Percentiles rank a stretch among this genome's conserved stretches.
These are phyloP conservation scores for Autographa pulchrina DNA, from an alignment of 2,888 invertebrate species.

Conservation along the genomic window DNA sequence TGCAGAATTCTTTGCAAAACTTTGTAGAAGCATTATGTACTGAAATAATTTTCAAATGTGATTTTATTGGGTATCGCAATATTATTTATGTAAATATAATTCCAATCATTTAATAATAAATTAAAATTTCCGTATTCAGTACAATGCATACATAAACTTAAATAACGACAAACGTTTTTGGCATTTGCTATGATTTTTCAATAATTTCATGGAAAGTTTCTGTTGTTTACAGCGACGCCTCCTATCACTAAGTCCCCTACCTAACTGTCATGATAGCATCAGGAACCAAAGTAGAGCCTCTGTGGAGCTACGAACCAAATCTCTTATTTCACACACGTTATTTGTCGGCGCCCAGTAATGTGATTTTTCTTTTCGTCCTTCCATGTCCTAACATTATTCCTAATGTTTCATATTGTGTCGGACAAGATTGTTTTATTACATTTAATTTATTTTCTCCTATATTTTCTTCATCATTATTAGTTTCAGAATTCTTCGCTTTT, in stretches of 20 bases:
- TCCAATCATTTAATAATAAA: no score
- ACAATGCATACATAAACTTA: no score
- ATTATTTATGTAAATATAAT: no score
- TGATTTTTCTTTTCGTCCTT: conserved; percentile 15
- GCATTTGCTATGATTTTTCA: no score
- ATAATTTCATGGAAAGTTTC: no score
- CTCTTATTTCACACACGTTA: conserved; percentile 48
- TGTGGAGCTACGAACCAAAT: conserved; percentile 22
- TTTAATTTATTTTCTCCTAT: not conserved
- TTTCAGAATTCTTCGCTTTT: not conserved
- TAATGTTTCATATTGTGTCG: conserved; percentile 7
- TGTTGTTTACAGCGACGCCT: not conserved
- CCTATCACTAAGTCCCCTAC: conserved; percentile 12
- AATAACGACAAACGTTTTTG: no score
- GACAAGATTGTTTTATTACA: not conserved
- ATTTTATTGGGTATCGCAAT: no score
- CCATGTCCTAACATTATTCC: not conserved
- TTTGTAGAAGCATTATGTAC: no score
- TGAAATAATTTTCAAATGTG: no score
- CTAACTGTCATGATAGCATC: conserved; percentile 32
- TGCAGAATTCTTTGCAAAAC: not conserved
- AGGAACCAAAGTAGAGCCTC: conserved; percentile 35
- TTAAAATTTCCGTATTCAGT: no score
- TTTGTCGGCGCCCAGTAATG: conserved; percentile 26
- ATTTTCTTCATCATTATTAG: not conserved